phyloP scores from a whole-genome alignment of 2,888 invertebrate species.

The Archips crataeganus region DNA sequence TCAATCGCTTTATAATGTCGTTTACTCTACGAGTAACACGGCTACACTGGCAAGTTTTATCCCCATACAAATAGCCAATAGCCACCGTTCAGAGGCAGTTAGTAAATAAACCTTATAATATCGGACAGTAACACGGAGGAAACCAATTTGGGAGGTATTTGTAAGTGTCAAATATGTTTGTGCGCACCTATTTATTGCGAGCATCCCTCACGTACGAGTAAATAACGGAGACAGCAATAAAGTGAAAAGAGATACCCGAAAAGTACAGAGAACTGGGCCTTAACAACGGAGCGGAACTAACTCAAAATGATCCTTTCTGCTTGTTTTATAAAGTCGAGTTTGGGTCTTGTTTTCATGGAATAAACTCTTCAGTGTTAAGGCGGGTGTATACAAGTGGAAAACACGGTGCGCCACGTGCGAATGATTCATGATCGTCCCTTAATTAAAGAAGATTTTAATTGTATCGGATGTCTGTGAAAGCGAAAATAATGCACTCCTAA shows the following conservation, averaged over 20 bases:
- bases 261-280: constrained; percentile 64
- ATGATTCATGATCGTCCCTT: constrained; percentile 85
- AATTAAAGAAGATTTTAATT: constrained; percentile 87
- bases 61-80: constrained; percentile 44
- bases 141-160: constrained; percentile 83
- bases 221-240: constrained; percentile 84
- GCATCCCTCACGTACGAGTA: constrained; percentile 85
- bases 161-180: constrained; percentile 85
- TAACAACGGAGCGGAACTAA: constrained; percentile 57
- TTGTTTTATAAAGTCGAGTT: constrained; percentile 61
- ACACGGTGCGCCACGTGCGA: constrained; percentile 86
- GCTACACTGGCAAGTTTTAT: constrained; percentile 4
- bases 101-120: constrained; percentile 79
- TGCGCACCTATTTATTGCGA: constrained; percentile 83
- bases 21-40: neutral
- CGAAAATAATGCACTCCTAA: constrained; percentile 86
- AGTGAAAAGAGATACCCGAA: constrained; percentile 83
- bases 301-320: constrained; percentile 60
- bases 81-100: constrained; percentile 67
- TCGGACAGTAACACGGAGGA: constrained; percentile 80
- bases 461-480: constrained; percentile 86
- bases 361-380: constrained; percentile 65
- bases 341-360: constrained; percentile 55
- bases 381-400: constrained; percentile 81
- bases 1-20: neutral